phyloP scores from a whole-genome alignment of 2,797 vertebrate genomes.

The Aldrovandia affinis region DNA sequence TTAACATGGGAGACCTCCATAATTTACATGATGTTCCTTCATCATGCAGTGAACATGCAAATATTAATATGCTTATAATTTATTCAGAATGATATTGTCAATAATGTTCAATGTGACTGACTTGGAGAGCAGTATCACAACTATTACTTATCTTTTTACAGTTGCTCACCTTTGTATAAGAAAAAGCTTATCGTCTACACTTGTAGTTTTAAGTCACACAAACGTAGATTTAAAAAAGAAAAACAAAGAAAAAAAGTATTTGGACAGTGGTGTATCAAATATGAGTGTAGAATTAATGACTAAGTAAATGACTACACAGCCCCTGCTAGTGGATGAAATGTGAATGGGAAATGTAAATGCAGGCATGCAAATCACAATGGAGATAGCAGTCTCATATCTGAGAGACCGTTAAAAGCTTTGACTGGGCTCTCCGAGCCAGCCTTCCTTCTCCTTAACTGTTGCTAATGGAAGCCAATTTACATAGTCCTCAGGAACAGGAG shows the following conservation, averaged over 20 bases:
- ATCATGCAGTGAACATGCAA: no score
- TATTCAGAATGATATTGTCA: no score
- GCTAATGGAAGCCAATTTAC: background rate
- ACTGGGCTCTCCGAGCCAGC: background rate
- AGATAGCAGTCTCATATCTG: background rate
- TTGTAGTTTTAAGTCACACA: background rate
- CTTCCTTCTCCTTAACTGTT: background rate
- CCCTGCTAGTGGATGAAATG: background rate
- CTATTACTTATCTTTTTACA: no score
- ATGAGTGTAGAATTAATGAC: background rate
- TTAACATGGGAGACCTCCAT: no score
- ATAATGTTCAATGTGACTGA: no score
- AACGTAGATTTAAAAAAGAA: background rate
- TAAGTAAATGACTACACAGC: background rate
- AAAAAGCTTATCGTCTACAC: no score
- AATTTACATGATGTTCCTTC: no score
- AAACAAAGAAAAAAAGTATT: no score
- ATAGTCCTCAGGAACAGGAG: background rate
- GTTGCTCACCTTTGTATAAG: no score
- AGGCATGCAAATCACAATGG: background rate
- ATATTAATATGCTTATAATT: no score
- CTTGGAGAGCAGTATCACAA: no score
- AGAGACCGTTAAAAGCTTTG: background rate
- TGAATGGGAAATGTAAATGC: background rate
- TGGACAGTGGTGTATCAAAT: background rate